Evolutionary conservation across 2,888 invertebrate species (phyloP).

Genomic region (Ophion slaviceki): DNA sequence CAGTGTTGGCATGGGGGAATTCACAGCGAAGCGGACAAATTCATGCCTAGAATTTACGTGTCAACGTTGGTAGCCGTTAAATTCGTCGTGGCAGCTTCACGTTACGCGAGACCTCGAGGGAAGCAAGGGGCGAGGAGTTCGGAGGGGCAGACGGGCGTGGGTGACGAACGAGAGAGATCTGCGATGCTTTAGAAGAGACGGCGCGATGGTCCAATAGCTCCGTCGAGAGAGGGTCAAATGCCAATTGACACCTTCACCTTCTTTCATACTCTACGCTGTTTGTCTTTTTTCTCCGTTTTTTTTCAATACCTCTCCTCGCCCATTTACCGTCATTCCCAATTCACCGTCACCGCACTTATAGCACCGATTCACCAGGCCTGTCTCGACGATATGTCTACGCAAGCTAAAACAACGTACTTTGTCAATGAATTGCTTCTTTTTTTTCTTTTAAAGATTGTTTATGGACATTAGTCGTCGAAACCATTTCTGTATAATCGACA

Average conservation of each 20-base stretch:
- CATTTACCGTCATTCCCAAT: conserved; percentile 67
- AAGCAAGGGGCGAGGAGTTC: not conserved
- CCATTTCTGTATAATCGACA: not conserved
- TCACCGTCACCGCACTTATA: conserved; percentile 70
- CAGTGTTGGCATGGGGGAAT: conserved; percentile 58
- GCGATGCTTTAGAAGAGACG: conserved; percentile 58
- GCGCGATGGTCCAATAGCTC: conserved; percentile 53
- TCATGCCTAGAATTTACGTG: conserved; percentile 52
- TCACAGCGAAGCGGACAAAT: conserved; percentile 52
- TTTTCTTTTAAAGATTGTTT: conserved; percentile 10
- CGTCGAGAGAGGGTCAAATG: conserved; percentile 65
- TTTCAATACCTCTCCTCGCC: conserved; percentile 63
- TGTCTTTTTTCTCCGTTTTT: not conserved
- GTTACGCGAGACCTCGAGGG: conserved; percentile 38
- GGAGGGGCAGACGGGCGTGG: not conserved
- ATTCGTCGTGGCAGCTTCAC: not conserved
- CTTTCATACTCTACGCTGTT: conserved; percentile 68
- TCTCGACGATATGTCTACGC: conserved; percentile 80
- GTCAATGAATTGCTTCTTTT: conserved; percentile 65
- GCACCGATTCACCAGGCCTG: conserved; percentile 78
- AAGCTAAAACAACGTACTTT: conserved; percentile 79
- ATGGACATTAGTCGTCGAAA: conserved; percentile 11
- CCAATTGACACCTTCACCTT: conserved; percentile 74
- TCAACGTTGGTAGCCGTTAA: conserved; percentile 25
- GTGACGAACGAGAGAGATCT: conserved; percentile 32